Conservation (phyloP, 2,797 vertebrate species). For the Lutjanus argentimaculatus region DNA sequence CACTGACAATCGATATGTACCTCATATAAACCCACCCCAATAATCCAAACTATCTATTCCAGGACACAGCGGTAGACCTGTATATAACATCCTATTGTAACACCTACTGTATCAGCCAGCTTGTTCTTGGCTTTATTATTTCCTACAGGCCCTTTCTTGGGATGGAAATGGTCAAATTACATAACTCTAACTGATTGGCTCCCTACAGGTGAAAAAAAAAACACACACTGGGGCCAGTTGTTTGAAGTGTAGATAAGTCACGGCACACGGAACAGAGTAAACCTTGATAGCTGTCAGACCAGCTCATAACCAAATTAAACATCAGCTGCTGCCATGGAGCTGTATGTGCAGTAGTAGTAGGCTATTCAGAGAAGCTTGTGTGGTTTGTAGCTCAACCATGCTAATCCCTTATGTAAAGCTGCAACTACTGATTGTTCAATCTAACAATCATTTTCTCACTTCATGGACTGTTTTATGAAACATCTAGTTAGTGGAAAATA, state of each 20-base stretch:
- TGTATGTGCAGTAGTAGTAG: background rate
- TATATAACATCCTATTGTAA: background rate
- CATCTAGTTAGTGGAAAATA: background rate
- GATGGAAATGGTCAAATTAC: slow-evolving; percentile 4
- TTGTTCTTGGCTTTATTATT: background rate
- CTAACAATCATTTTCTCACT: background rate
- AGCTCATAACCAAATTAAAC: slow-evolving; percentile 50
- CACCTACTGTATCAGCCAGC: too few species aligned
- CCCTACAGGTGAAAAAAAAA: slow-evolving; percentile 37
- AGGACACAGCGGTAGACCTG: too few species aligned
- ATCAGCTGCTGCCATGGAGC: slow-evolving; percentile 18
- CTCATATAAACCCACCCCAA: too few species aligned
- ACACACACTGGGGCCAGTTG: slow-evolving; percentile 40
- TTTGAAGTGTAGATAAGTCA: slow-evolving; percentile 49
- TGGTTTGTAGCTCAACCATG: fast-evolving
- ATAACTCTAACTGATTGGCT: slow-evolving; percentile 3
- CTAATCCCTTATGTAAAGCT: background rate
- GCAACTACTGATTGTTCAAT: background rate
- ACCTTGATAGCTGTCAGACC: slow-evolving; percentile 38
- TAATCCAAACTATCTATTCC: too few species aligned
- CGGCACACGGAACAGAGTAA: slow-evolving; percentile 14
- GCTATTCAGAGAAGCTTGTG: background rate
- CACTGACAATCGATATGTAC: too few species aligned
- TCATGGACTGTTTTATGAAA: background rate
- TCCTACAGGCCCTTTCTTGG: background rate